Percentiles rank a stretch among this genome's conserved stretches.
Evolutionary conservation across 2,113 vertebrate species (phyloP).

Genomic region (Stercorarius parasiticus): DNA sequence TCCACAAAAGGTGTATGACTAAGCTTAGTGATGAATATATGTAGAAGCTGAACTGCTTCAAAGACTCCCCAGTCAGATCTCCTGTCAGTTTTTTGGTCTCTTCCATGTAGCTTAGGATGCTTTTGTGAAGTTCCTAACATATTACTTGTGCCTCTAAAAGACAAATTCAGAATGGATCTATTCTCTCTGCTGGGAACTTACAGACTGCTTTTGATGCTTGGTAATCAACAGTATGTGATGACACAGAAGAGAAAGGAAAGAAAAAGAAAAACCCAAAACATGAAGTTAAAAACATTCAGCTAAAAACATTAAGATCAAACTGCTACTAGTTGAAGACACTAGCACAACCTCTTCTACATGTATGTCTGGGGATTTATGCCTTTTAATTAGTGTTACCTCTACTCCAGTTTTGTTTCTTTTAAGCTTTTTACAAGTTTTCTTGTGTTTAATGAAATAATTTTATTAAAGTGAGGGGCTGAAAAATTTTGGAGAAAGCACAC

Average conservation of each 20-base stretch:
- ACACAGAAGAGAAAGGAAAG: not conserved
- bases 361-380: not conserved
- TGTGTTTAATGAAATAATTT: not conserved
- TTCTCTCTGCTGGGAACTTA: not conserved
- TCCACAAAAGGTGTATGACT: not conserved
- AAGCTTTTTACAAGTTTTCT: not conserved
- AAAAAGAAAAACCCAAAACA: not conserved
- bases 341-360: not conserved
- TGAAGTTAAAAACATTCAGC: not conserved
- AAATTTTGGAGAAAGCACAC: not conserved
- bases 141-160: not conserved
- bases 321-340: not conserved
- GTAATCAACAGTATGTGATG: not conserved
- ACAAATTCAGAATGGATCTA: not conserved
- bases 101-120: not conserved
- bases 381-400: not conserved
- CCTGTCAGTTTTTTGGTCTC: not conserved
- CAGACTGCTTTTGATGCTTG: not conserved
- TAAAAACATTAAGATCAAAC: not conserved
- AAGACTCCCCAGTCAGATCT: not conserved
- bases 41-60: not conserved
- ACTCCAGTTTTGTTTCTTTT: not conserved
- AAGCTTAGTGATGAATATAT: not conserved
- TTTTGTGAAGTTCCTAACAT: not conserved
- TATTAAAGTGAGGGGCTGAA: fast-evolving